Percentiles rank a stretch among this genome's conserved stretches.
phyloP scores from a whole-genome alignment of 2,113 vertebrate genomes.

The Hypanus sabinus region DNA sequence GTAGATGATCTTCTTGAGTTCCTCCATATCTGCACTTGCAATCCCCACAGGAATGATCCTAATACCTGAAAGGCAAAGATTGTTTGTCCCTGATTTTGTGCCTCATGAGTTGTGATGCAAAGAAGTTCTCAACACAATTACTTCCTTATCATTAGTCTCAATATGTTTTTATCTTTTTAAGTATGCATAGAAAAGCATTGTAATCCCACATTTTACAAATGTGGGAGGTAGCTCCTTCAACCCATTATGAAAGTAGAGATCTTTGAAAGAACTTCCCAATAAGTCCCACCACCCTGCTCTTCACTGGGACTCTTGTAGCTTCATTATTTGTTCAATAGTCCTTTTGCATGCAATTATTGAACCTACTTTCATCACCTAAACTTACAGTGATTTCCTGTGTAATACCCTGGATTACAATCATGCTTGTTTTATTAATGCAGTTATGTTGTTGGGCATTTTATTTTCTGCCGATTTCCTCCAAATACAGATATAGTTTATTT shows the following conservation, averaged over 20 bases:
- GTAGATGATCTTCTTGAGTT: slow-evolving; percentile 63
- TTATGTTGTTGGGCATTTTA: too few species aligned
- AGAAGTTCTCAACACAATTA: not conserved
- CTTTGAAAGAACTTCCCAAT: not conserved
- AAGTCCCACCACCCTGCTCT: not conserved
- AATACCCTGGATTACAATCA: not conserved
- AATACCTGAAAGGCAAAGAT: slow-evolving; percentile 59
- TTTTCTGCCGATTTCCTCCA: too few species aligned
- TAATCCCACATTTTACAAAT: not conserved
- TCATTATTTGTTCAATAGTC: too few species aligned
- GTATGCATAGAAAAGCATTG: not conserved
- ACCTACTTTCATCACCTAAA: not conserved
- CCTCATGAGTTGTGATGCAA: not conserved
- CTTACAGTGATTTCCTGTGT: not conserved
- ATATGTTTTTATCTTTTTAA: not conserved
- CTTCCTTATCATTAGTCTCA: not conserved
- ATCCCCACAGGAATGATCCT: slow-evolving; percentile 70
- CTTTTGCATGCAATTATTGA: not conserved
- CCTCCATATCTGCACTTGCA: slow-evolving; percentile 63
- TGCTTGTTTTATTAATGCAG: too few species aligned
- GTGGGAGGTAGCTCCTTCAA: not conserved
- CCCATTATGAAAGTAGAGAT: not conserved
- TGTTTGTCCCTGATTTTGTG: not conserved
- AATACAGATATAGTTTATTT: too few species aligned
- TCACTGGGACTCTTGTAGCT: not conserved